phyloP scores from a whole-genome alignment of 1,140 invertebrate genomes.

The Cepaea nemoralis region DNA sequence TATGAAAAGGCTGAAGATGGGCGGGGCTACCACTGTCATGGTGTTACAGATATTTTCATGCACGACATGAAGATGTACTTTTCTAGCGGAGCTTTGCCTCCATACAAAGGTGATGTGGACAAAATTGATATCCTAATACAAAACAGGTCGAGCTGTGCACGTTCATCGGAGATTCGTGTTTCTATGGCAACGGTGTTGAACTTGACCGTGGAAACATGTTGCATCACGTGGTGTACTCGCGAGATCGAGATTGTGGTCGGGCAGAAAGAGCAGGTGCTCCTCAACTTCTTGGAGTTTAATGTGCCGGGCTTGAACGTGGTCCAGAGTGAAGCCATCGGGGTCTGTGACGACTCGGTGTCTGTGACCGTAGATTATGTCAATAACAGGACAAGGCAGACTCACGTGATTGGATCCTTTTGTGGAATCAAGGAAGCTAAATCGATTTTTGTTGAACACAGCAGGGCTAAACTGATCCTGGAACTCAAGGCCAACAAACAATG shows the following conservation, averaged over 20 bases:
- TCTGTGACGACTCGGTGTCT: constrained; percentile 3
- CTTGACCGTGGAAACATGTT: constrained; percentile 22
- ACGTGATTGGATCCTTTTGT: constrained; percentile 22
- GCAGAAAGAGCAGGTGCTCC: neutral
- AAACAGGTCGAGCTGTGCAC: neutral
- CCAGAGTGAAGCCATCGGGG: neutral
- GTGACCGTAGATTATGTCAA: neutral
- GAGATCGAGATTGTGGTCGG: neutral
- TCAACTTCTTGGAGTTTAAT: constrained; percentile 21
- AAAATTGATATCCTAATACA: neutral
- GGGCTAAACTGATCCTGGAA: neutral
- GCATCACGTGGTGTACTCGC: constrained; percentile 15
- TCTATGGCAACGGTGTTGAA: neutral
- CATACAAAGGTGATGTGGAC: neutral
- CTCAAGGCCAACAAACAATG: constrained; percentile 18
- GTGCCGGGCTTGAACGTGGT: constrained; percentile 21
- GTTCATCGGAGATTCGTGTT: neutral
- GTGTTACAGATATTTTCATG: neutral
- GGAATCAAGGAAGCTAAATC: constrained; percentile 25
- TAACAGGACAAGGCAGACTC: neutral
- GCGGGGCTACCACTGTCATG: neutral
- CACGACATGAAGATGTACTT: neutral
- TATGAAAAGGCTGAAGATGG: neutral
- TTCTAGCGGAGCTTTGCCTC: no score
- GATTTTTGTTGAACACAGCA: constrained; percentile 15